Evolutionary conservation across 2,888 invertebrate genomes (phyloP), one percentile per base, ranked within the genome.

Genomic region (Stomorhina lunata): DNA sequence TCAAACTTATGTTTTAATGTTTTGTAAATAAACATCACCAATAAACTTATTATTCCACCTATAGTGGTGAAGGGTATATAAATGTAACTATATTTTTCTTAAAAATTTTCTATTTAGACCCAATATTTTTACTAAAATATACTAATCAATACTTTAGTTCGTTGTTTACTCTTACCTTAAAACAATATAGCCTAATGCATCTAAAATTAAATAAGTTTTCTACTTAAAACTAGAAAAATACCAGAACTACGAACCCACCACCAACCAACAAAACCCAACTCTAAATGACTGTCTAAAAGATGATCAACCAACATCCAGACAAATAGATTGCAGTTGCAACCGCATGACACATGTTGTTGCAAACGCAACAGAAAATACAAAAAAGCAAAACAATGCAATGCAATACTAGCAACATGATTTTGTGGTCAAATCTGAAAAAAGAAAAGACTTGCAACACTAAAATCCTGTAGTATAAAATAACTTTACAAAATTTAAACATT

Each of bases 241-340:
- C n/a, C n/a, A n/a, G n/a, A n/a, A n/a, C n/a, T n/a, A n/a, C n/a
- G n/a, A 22, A 55, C 1, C 9, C 25, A 45, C 25, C 37, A 37
- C 22, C 50, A 57, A 50, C 68, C 76, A 77, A 29, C 50, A 77
- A 61, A 72, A 66, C 40, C 50, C 17, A 65, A 72, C 40, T n/a
- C n/a, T 59, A 57, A 72, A 72, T 66, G 50, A 57, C 65, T 72
- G 50, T 72, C 72, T 72, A 48, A 65, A 37, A 66, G 78, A 63
- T 72, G 79, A 79, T 59, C 71, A 66, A 79, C 79, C 78, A 34
- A 73, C 73, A 65, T 29, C 53, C 75, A 65, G 82, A 79, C 79
- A 79, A 79, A 79, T 82, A 71, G 73, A 82, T 82, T 79, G 79
- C 82, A 82, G 43, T 75, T 73, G 37, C 75, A 75, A 82, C 82